These are phyloP conservation scores for Euwallacea similis DNA, from an alignment of 1,140 invertebrate species.

Conservation along the genomic window DNA sequence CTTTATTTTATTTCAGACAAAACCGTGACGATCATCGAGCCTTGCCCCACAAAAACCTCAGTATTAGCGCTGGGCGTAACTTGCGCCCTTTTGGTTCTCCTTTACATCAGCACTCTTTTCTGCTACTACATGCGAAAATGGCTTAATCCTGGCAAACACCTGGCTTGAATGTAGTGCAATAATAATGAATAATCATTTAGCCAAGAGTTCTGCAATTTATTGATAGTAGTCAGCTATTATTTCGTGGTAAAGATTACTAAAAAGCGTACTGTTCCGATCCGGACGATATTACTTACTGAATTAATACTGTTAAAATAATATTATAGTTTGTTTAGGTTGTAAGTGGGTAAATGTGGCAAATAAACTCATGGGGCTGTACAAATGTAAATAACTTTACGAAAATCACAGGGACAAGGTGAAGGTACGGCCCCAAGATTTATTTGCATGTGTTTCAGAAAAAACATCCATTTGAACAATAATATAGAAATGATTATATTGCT, in stretches of 20 bases:
- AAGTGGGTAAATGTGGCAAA: neutral
- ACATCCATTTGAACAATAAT: slow-evolving; percentile 9
- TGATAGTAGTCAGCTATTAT: too few relatives aligned
- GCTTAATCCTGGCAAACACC: slow-evolving; percentile 77
- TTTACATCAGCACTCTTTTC: slow-evolving; percentile 87
- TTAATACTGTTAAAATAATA: neutral
- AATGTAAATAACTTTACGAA: slow-evolving; percentile 24
- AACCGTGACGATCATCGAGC: slow-evolving; percentile 82
- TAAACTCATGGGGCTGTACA: slow-evolving; percentile 17
- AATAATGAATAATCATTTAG: slow-evolving; percentile 3
- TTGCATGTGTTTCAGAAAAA: neutral
- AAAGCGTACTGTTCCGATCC: too few relatives aligned
- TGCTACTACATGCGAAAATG: slow-evolving; percentile 91
- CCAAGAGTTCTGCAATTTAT: neutral
- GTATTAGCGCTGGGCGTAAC: slow-evolving; percentile 85
- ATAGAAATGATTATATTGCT: neutral
- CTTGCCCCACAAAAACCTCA: slow-evolving; percentile 87
- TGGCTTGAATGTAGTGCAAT: slow-evolving; percentile 21
- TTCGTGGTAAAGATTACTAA: too few relatives aligned
- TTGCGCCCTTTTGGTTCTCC: slow-evolving; percentile 83
- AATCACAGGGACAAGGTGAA: neutral
- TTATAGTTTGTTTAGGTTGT: too few relatives aligned
- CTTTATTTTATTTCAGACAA: slow-evolving; percentile 67
- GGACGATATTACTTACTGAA: neutral
- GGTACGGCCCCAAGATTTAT: slow-evolving; percentile 17